Evolutionary conservation across 2,888 invertebrate genomes (phyloP).

Genomic region (Alsophila aescularia): DNA sequence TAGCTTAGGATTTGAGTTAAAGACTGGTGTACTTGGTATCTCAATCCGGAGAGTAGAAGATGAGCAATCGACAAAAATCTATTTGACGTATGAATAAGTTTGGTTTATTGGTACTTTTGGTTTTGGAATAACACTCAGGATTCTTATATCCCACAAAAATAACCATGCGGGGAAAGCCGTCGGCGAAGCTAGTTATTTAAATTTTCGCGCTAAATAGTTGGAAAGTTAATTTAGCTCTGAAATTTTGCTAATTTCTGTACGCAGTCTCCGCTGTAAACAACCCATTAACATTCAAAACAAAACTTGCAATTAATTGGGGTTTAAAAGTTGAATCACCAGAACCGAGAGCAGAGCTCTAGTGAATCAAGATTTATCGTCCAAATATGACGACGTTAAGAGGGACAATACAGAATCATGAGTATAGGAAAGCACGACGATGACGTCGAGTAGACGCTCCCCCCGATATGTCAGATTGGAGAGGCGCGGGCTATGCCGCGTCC

Average conservation of each 20-base stretch:
- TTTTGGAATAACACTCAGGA: no score
- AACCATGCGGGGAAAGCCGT: no score
- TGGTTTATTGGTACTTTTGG: no score
- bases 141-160: no score
- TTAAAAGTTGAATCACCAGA: slow-evolving; percentile 60
- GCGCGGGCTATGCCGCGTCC: slow-evolving; percentile 23
- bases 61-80: no score
- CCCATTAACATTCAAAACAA: slow-evolving; percentile 71
- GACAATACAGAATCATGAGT: slow-evolving; percentile 5
- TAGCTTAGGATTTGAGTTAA: no score
- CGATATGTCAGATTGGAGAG: slow-evolving; percentile 42
- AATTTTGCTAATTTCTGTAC: slow-evolving; percentile 25
- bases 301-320: slow-evolving; percentile 66
- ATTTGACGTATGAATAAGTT: no score
- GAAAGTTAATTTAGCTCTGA: slow-evolving; percentile 4
- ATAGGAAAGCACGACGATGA: slow-evolving; percentile 15
- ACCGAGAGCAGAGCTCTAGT: slow-evolving; percentile 51
- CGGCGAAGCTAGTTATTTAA: no score
- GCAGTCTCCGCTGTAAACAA: slow-evolving; percentile 48
- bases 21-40: no score
- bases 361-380: slow-evolving; percentile 55
- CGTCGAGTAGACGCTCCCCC: slow-evolving; percentile 47
- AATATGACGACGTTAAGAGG: slow-evolving; percentile 47
- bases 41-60: no score
- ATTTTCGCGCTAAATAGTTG: no score